Conservation (phyloP, 2,888 invertebrate species). For the Drosophila peninsularis region DNA sequence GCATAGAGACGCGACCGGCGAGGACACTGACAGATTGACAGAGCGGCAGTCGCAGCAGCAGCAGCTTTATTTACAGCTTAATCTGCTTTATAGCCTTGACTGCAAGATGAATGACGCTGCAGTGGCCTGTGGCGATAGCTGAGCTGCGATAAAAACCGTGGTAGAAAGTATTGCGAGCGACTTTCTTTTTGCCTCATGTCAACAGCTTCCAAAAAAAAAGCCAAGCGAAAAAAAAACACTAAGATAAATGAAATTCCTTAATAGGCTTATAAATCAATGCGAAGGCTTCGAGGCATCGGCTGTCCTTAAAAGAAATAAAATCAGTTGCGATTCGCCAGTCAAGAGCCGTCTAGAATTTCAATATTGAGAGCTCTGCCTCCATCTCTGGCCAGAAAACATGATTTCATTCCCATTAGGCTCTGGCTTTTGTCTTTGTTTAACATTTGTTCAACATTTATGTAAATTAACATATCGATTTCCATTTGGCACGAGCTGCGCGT, state of each 20-base stretch:
- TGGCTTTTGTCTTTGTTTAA: slow-evolving; percentile 29
- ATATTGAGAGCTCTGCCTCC: not conserved
- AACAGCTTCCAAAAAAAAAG: slow-evolving; percentile 28
- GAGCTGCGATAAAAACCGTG: slow-evolving; percentile 52
- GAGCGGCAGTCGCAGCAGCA: slow-evolving; percentile 36
- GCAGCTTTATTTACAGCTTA: slow-evolving; percentile 74
- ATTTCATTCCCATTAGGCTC: slow-evolving; percentile 24
- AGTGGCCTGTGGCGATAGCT: slow-evolving; percentile 63
- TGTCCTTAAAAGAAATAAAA: slow-evolving; percentile 2
- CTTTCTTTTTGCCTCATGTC: slow-evolving; percentile 64
- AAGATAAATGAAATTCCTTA: slow-evolving; percentile 36
- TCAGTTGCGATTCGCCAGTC: too few relatives aligned
- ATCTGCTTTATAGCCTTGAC: slow-evolving; percentile 62
- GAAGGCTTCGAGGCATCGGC: not conserved
- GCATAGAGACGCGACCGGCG: slow-evolving; percentile 15
- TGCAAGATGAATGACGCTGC: slow-evolving; percentile 71
- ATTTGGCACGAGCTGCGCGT: slow-evolving; percentile 70
- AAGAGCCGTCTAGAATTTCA: not conserved
- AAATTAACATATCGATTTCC: slow-evolving; percentile 68
- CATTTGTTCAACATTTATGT: slow-evolving; percentile 57
- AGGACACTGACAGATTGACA: slow-evolving; percentile 65
- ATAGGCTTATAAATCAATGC: slow-evolving; percentile 33
- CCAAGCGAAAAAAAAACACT: not conserved
- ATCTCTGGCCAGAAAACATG: not conserved
- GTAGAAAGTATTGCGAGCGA: slow-evolving; percentile 69